Base-by-base conservation (phyloP, 2,888 invertebrate genomes). In the Nemotelus nigrinus region DNA sequence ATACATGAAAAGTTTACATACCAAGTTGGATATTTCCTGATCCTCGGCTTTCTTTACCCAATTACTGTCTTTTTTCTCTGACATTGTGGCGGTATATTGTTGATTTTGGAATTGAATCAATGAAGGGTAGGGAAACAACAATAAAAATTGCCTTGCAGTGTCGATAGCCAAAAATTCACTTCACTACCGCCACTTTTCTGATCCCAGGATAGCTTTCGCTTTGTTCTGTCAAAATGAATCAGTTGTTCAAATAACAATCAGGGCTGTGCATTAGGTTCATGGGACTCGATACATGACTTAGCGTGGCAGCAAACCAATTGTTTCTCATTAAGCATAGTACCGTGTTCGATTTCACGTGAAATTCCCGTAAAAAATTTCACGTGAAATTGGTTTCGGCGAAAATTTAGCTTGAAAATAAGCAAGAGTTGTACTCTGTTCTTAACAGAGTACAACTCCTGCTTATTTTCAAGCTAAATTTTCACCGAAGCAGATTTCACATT, bases 1-100 rank as follows among this genome's bases (percentile, higher is more conserved):
- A 41, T 71, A 72, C 55, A 76, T 76, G 53, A 25, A 25, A 25
- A 25, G 25, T 25, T 60, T 41, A 41, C 78, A 79, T 83, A 85
- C 85, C 82, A 85, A 80, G 77, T 83, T 83, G 0, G 85, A 84
- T 5, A 86, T 83, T 80, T 86, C 86, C 77, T 86, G 85, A 77
- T 86, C 85, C 63, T 85, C 86, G 0, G 86, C 86, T 80, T 85
- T 85, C 81, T 85, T 84, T 48, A 82, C 86, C 86, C 86, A 86
- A 81, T 85, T 84, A 43, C 72, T 41, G 48, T 60, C 77, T 57
- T 70, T 78, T 70, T 60, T 63, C 2, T 70, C 63, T 8, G 67
- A 58, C 77, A 77, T 77, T 45, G 3, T 63, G 50, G 41, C 2
- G 3, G 25, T 6, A 3, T 63, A 3, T 25, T 5, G n/a, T 41